phyloP scores from a whole-genome alignment of 2,888 invertebrate genomes.

The Heteromurus nitidus region DNA sequence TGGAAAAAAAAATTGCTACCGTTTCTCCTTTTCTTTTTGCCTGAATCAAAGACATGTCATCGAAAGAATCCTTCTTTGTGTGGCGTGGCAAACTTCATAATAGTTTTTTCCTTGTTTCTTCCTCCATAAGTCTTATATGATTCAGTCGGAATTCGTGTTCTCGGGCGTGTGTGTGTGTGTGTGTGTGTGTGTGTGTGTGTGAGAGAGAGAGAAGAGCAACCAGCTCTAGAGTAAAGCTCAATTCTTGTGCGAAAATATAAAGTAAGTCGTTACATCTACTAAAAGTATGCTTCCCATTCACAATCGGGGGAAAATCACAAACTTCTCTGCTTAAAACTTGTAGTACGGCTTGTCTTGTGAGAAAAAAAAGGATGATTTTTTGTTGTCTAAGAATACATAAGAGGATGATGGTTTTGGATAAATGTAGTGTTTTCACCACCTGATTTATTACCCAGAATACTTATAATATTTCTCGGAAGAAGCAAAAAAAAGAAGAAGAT shows the following conservation, averaged over 20 bases:
- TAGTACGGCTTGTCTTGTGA: constrained; percentile 10
- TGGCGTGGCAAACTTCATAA: neutral
- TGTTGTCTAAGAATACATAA: too few species aligned
- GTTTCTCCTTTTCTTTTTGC: neutral
- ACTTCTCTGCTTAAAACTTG: too few species aligned
- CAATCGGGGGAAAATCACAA: constrained; percentile 3
- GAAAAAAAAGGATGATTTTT: constrained; percentile 19
- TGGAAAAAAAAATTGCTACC: constrained; percentile 2
- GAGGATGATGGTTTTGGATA: constrained; percentile 48
- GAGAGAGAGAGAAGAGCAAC: neutral
- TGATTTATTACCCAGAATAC: constrained; percentile 50
- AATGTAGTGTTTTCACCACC: constrained; percentile 55
- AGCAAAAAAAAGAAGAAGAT: neutral
- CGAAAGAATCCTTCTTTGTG: neutral
- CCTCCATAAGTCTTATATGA: neutral
- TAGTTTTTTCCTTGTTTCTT: neutral
- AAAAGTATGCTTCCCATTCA: constrained; percentile 16
- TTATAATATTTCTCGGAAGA: constrained; percentile 25
- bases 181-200: neutral
- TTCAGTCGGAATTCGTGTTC: neutral
- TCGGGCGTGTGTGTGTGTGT: neutral
- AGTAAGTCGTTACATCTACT: neutral
- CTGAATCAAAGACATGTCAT: neutral
- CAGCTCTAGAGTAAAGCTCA: too few species aligned
- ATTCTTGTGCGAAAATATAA: neutral